phyloP scores from a whole-genome alignment of 2,113 vertebrate species.

The Ailuropoda melanoleuca region DNA sequence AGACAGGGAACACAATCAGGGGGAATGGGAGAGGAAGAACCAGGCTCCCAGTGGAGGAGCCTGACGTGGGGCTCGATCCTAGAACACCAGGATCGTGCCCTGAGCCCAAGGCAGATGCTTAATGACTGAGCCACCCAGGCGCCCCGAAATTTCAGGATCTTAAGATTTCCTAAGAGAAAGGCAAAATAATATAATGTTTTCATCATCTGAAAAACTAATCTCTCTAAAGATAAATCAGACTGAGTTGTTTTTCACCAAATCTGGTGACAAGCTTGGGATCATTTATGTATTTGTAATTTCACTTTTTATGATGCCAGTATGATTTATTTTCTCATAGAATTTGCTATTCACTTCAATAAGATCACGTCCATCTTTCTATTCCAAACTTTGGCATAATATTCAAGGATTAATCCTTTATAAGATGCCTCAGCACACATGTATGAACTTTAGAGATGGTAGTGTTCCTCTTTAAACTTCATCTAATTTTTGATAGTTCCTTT shows the following conservation, averaged over 20 bases:
- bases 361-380: background rate
- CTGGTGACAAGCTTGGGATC: background rate
- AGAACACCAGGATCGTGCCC: no score
- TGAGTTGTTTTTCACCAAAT: background rate
- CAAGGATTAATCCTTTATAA: background rate
- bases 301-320: background rate
- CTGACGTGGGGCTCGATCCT: no score
- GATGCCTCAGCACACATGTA: fast-evolving
- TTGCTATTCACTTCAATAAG: background rate
- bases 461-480: background rate
- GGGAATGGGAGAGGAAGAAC: no score
- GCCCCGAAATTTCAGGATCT: background rate
- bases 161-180: background rate
- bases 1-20: no score
- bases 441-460: background rate
- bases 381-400: background rate
- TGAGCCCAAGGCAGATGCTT: no score
- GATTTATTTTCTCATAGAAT: background rate
- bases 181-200: background rate
- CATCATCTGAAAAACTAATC: background rate
- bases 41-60: no score
- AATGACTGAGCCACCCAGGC: no score
- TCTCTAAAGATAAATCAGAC: background rate
- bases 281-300: background rate
- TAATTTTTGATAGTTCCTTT: background rate